phyloP scores from a whole-genome alignment of 2,888 invertebrate genomes.

The Monopis laevigella region DNA sequence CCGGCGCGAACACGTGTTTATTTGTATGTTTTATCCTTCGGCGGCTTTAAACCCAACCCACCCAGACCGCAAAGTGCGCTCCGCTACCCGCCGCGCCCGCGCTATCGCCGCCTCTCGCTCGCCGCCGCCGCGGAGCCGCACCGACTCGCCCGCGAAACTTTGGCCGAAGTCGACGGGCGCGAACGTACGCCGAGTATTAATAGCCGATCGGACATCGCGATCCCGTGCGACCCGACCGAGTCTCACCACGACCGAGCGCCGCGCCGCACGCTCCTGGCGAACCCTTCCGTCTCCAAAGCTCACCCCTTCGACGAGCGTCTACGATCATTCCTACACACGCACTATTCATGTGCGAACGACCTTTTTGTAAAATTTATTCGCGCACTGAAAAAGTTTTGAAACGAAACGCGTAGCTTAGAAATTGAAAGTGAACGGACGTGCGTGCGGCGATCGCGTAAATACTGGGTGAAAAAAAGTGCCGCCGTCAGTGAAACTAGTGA shows the following conservation, averaged over 20 bases:
- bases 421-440: constrained; percentile 45
- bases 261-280: constrained; percentile 26
- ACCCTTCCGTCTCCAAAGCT: constrained; percentile 17
- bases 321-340: neutral
- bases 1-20: constrained; percentile 72
- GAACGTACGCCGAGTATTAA: constrained; percentile 58
- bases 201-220: constrained; percentile 29
- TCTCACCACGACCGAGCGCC: constrained; percentile 43
- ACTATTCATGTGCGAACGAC: neutral
- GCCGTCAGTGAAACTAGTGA: constrained; percentile 65
- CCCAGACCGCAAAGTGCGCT: constrained; percentile 73
- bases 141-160: constrained; percentile 62
- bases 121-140: constrained; percentile 49
- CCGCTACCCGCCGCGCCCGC: constrained; percentile 67
- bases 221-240: constrained; percentile 25
- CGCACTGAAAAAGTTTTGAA: neutral
- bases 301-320: constrained; percentile 19
- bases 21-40: constrained; percentile 72
- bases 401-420: constrained; percentile 24
- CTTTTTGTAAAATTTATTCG: neutral
- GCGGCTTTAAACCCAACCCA: constrained; percentile 75
- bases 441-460: constrained; percentile 44
- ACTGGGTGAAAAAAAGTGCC: constrained; percentile 62
- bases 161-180: constrained; percentile 64
- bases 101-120: constrained; percentile 57